A percentile compares a stretch with the other conserved stretches of the same genome.
Evolutionary conservation across 35 echinoderm and acorn worm genomes (phyloP).

Genomic region (Nesometra sesokonis): DNA sequence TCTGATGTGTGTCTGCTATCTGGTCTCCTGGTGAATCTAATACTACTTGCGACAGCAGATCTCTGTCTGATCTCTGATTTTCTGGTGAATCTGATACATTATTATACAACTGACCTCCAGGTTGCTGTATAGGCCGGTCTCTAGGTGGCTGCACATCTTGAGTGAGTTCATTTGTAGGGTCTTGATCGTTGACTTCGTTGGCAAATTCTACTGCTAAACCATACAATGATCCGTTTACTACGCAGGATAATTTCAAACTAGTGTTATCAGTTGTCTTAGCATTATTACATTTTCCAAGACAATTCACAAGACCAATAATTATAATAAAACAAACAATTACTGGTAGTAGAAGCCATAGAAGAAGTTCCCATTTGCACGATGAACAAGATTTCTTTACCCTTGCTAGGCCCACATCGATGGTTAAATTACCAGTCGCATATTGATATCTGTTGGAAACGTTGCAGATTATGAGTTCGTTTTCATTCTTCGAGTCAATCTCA

Average conservation of each 20-base stretch:
- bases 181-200: too few relatives aligned
- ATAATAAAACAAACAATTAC: not conserved
- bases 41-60: too few relatives aligned
- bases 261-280: too few relatives aligned
- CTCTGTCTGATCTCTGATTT: not conserved
- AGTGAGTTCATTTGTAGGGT: too few relatives aligned
- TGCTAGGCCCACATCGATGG: not conserved
- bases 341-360: not conserved
- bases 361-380: not conserved
- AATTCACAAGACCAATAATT: not conserved
- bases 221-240: too few relatives aligned
- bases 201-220: too few relatives aligned
- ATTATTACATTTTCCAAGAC: not conserved
- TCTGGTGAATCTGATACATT: not conserved
- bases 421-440: not conserved
- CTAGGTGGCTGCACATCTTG: not conserved
- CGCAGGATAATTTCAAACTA: too few relatives aligned
- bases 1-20: too few relatives aligned
- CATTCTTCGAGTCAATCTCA: not conserved
- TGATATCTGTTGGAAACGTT: not conserved
- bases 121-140: not conserved
- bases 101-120: not conserved
- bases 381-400: not conserved
- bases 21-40: too few relatives aligned
- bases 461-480: not conserved